Evolutionary conservation across 2,113 vertebrate species (phyloP).

Genomic region (Bos taurus): ARS-UCD2.0 NC_037338.1:11847001-11847500

Average conservation of each 20-base stretch:
- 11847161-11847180: not conserved
- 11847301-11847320: not conserved
- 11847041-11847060: not conserved
- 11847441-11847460: not conserved
- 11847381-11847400: conserved; percentile 9
- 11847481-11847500: not conserved
- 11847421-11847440: not conserved
- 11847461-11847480: not conserved
- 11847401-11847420: not conserved
- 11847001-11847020: not conserved
- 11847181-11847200: not conserved
- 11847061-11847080: not conserved
- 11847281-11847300: not conserved
- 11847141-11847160: not conserved
- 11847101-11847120: not conserved
- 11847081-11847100: not conserved
- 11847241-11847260: not conserved
- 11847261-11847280: not conserved
- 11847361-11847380: not conserved
- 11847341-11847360: not conserved
- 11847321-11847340: not conserved
- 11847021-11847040: not conserved
- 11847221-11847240: not conserved
- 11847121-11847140: not conserved
- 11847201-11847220: not conserved